Conservation (phyloP, 2,113 vertebrate species). For the Proteles cristata region DNA sequence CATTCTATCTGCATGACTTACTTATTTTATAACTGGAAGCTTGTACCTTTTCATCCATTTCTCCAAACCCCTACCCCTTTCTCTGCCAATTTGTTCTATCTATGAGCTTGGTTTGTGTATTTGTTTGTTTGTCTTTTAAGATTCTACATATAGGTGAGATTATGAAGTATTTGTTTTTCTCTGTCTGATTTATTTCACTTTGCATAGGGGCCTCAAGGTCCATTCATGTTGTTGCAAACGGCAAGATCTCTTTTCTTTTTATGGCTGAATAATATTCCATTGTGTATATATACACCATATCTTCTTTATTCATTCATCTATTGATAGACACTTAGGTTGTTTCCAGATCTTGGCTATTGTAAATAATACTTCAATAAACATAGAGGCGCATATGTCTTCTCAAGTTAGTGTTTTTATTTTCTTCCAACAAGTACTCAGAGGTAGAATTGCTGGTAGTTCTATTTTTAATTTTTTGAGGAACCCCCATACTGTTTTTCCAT, state of each 20-base stretch:
- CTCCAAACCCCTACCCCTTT: neutral
- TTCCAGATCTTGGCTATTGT: neutral
- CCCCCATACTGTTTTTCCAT: neutral
- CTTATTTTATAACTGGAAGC: neutral
- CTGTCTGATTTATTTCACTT: neutral
- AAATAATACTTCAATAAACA: neutral
- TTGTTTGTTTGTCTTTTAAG: neutral
- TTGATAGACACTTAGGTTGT: neutral
- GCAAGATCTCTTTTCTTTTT: neutral
- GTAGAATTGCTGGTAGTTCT: neutral
- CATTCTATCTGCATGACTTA: neutral
- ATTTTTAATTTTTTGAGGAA: neutral
- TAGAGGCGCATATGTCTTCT: neutral
- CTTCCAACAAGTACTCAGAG: neutral
- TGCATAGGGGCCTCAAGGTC: neutral
- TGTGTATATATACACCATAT: neutral
- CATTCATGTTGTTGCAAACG: neutral
- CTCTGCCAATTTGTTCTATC: neutral
- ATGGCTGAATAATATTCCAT: neutral
- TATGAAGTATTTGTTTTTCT: neutral
- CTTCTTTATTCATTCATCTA: neutral
- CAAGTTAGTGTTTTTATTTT: neutral
- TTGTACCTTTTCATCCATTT: neutral
- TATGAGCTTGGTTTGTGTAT: neutral
- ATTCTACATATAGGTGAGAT: neutral